A percentile compares a stretch with the other conserved stretches of the same genome.
Evolutionary conservation across 2,113 vertebrate species (phyloP).

Genomic region (Trichechus manatus): DNA sequence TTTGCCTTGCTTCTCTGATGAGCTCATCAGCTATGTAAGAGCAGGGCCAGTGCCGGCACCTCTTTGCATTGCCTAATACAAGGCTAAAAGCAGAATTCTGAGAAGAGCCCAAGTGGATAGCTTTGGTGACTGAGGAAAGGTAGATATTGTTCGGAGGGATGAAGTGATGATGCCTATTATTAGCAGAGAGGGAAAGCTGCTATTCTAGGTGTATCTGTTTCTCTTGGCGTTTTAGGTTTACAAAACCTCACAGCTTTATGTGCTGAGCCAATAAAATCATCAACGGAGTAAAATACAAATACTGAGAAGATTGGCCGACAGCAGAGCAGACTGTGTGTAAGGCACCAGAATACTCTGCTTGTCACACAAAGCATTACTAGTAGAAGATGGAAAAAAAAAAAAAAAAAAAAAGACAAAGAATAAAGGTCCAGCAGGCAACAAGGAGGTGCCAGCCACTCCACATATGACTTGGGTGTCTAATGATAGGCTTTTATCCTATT

Average conservation of each 20-base stretch:
- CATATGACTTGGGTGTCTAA: constrained; percentile 82
- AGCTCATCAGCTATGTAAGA: background rate
- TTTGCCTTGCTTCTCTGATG: background rate
- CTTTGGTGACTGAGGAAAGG: background rate
- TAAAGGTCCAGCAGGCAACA: constrained; percentile 68
- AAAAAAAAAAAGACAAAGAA: constrained; percentile 30
- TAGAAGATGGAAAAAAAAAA: constrained; percentile 16
- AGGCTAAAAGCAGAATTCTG: background rate
- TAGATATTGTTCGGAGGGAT: background rate
- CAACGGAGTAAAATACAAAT: constrained; percentile 81
- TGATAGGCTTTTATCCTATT: constrained; percentile 89
- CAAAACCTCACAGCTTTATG: constrained; percentile 82
- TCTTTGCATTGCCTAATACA: background rate
- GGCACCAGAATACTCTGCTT: constrained; percentile 61
- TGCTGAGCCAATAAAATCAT: constrained; percentile 83
- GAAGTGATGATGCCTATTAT: background rate
- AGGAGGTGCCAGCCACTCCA: constrained; percentile 86
- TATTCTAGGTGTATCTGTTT: constrained; percentile 67
- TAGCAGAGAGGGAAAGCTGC: constrained; percentile 63
- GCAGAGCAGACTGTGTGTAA: constrained; percentile 75
- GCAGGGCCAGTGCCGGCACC: background rate
- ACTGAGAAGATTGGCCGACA: constrained; percentile 70
- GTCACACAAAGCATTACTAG: constrained; percentile 74
- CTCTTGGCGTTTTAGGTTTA: constrained; percentile 83
- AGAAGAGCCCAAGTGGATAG: background rate